phyloP scores from a whole-genome alignment of 2,113 vertebrate species.

The Semicossyphus pulcher region DNA sequence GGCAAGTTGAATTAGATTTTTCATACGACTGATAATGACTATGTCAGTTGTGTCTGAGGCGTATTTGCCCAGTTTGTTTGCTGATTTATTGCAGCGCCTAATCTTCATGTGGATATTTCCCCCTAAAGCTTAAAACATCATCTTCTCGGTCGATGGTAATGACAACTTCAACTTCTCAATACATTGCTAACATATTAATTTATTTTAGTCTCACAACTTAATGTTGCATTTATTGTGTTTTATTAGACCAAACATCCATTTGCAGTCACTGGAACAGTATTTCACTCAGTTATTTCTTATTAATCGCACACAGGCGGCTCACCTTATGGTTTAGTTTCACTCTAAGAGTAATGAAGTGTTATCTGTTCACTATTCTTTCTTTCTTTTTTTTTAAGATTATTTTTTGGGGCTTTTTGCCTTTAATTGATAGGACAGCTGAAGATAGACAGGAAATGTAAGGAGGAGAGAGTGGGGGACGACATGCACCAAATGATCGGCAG shows the following conservation, averaged over 20 bases:
- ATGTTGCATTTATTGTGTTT: conserved; percentile 14
- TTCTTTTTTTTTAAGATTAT: too few relatives aligned
- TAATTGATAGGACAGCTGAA: too few relatives aligned
- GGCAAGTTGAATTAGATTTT: conserved; percentile 34
- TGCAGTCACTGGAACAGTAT: conserved; percentile 7
- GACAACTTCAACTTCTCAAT: conserved; percentile 7
- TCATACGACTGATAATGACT: conserved; percentile 28
- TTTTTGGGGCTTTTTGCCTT: too few relatives aligned
- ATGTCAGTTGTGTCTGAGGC: conserved; percentile 21
- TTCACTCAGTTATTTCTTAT: conserved; percentile 20
- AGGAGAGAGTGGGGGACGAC: too few relatives aligned
- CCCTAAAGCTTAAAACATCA: background rate
- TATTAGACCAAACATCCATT: conserved; percentile 6
- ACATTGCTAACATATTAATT: conserved; percentile 23
- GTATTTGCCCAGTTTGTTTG: conserved; percentile 41
- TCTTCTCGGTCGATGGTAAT: conserved; percentile 8
- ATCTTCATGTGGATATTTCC: background rate
- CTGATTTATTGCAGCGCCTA: conserved; percentile 14
- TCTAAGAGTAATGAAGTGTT: conserved; percentile 27
- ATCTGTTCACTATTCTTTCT: conserved; percentile 17
- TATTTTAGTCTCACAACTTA: conserved; percentile 1
- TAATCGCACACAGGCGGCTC: conserved; percentile 25
- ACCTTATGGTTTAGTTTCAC: conserved; percentile 33
- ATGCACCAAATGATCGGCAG: too few relatives aligned
- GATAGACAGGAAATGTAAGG: too few relatives aligned